Conservation (phyloP, 2,113 vertebrate genomes). For the Amblyornis subalaris region DNA sequence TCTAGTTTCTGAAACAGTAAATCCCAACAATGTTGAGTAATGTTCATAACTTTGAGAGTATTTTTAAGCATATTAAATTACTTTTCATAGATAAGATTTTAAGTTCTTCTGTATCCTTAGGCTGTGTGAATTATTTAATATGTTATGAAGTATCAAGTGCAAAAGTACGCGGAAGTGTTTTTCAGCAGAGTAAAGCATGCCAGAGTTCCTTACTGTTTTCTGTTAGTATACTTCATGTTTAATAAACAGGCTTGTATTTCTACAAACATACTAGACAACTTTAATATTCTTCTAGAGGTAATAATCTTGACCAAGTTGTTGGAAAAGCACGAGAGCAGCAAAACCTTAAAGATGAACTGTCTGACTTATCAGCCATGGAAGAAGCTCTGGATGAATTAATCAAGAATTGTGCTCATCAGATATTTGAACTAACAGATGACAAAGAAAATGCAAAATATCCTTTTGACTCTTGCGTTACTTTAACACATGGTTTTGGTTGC, state of each 20-base stretch:
- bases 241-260: background rate
- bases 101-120: background rate
- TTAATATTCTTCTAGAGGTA: slow-evolving; percentile 70
- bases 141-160: background rate
- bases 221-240: background rate
- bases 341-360: slow-evolving; percentile 76
- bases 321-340: slow-evolving; percentile 52
- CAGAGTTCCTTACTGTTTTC: background rate
- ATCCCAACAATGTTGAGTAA: background rate
- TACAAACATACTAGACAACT: background rate
- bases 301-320: slow-evolving; percentile 51
- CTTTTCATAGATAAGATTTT: background rate
- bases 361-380: slow-evolving; percentile 84
- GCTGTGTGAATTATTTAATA: background rate
- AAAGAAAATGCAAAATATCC: slow-evolving; percentile 87
- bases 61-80: background rate
- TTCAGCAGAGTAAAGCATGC: background rate
- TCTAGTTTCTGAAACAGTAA: background rate
- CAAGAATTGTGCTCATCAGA: slow-evolving; percentile 83
- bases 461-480: slow-evolving; percentile 48
- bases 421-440: slow-evolving; percentile 85
- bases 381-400: slow-evolving; percentile 88
- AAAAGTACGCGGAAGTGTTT: background rate
- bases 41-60: background rate
- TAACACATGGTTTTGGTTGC: background rate